Conservation (phyloP, 2,888 invertebrate genomes). For the Eupithecia subfuscata region DNA sequence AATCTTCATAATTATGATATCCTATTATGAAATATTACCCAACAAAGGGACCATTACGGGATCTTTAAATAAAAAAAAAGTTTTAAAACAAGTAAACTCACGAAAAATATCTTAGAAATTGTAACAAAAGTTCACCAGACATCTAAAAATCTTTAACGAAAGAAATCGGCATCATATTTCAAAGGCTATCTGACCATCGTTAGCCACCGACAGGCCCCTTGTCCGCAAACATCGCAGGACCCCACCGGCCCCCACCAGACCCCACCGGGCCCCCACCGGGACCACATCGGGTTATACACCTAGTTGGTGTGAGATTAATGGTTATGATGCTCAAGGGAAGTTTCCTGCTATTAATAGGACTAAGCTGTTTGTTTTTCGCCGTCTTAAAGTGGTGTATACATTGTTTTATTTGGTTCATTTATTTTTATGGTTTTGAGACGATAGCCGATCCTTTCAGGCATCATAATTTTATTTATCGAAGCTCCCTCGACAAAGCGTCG, state of each 20-base stretch:
- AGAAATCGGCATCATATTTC: constrained; percentile 31
- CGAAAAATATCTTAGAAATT: background rate
- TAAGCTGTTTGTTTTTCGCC: constrained; percentile 3
- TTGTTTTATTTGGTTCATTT: constrained; percentile 2
- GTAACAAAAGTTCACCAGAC: background rate
- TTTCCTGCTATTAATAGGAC: background rate
- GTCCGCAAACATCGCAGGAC: background rate
- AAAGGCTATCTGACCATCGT: constrained; percentile 26
- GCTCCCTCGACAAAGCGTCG: background rate
- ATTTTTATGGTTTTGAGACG: background rate
- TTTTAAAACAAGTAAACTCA: background rate
- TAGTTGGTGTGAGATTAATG: constrained; percentile 5
- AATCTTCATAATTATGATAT: background rate
- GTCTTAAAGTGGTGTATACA: background rate
- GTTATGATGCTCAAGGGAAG: constrained; percentile 2
- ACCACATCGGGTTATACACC: constrained; percentile 3
- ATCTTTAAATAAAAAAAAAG: background rate
- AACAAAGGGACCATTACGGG: background rate
- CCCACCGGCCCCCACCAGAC: background rate
- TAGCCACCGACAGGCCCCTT: constrained; percentile 13
- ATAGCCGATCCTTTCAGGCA: background rate
- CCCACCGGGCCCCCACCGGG: background rate
- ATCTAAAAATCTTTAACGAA: constrained; percentile 13
- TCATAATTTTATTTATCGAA: background rate
- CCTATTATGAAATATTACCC: background rate